A percentile compares a stretch with the other conserved stretches of the same genome.
phyloP scores from a whole-genome alignment of 2,113 vertebrate genomes.

The Spilogale gracilis region DNA sequence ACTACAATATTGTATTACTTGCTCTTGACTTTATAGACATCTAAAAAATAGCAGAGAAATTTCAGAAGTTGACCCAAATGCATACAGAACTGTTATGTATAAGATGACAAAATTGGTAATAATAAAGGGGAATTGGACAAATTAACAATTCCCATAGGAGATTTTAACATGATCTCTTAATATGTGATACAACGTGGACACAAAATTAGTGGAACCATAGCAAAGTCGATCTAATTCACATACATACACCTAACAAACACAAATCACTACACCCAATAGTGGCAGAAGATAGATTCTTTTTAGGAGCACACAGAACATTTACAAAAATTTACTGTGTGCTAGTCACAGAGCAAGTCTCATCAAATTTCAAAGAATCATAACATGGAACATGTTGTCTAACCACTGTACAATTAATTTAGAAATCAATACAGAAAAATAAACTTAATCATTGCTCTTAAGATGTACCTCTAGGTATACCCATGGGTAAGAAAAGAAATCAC shows the following conservation, averaged over 20 bases:
- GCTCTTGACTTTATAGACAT: not conserved
- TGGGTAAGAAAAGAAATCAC: not conserved
- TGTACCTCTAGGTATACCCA: not conserved
- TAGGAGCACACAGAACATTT: slow-evolving; percentile 1
- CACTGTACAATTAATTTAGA: not conserved
- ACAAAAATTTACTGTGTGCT: not conserved
- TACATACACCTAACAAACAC: not conserved
- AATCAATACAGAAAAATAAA: not conserved
- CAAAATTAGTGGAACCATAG: not conserved
- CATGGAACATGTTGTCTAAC: not conserved
- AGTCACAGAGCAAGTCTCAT: slow-evolving; percentile 14
- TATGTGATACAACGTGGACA: slow-evolving; percentile 3
- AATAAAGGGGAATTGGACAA: not conserved
- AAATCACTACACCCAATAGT: not conserved
- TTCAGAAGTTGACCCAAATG: not conserved
- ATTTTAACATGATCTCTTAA: not conserved
- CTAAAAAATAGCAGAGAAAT: slow-evolving; percentile 37
- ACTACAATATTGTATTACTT: slow-evolving; percentile 44
- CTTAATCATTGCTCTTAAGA: not conserved
- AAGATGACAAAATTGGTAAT: not conserved
- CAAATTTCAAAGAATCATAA: slow-evolving; percentile 36
- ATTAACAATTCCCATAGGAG: not conserved
- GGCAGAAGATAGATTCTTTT: slow-evolving; percentile 15
- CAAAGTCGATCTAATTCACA: not conserved
- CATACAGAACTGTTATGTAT: not conserved